These are phyloP conservation scores for Zophobas atratus DNA, from an alignment of 1,140 invertebrate genomes.

Conservation along the genomic window DNA sequence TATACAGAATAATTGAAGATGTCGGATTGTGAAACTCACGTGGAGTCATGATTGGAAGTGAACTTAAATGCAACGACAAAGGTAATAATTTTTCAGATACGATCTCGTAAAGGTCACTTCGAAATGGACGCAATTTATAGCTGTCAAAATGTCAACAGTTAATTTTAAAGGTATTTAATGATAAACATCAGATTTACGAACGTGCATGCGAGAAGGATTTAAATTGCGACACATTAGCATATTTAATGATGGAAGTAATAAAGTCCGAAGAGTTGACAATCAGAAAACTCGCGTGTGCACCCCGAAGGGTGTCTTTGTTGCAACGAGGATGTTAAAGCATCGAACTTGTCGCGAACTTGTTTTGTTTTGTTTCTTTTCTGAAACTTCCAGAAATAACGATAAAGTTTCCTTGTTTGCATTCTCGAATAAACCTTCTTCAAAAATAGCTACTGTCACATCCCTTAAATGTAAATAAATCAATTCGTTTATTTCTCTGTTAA, in stretches of 20 bases:
- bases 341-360: constrained; percentile 1
- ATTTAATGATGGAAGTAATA: constrained; percentile 27
- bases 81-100: constrained; percentile 37
- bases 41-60: constrained; percentile 7
- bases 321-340: background rate
- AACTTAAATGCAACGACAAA: constrained; percentile 20
- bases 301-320: background rate
- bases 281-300: background rate
- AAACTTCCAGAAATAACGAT: constrained; percentile 13
- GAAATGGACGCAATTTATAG: constrained; percentile 22
- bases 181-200: constrained; percentile 42
- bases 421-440: constrained; percentile 17
- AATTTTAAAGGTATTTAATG: constrained; percentile 40
- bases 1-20: constrained; percentile 34
- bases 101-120: constrained; percentile 21
- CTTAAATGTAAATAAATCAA: background rate
- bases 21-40: constrained; percentile 13
- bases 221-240: constrained; percentile 40
- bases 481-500: background rate
- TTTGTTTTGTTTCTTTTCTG: constrained; percentile 21
- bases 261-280: background rate
- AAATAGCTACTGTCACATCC: background rate
- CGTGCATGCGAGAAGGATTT: constrained; percentile 7
- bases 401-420: constrained; percentile 25
- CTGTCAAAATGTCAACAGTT: constrained; percentile 33